Evolutionary conservation across 2,888 invertebrate species (phyloP).

Genomic region (Andrena flavipes): DNA sequence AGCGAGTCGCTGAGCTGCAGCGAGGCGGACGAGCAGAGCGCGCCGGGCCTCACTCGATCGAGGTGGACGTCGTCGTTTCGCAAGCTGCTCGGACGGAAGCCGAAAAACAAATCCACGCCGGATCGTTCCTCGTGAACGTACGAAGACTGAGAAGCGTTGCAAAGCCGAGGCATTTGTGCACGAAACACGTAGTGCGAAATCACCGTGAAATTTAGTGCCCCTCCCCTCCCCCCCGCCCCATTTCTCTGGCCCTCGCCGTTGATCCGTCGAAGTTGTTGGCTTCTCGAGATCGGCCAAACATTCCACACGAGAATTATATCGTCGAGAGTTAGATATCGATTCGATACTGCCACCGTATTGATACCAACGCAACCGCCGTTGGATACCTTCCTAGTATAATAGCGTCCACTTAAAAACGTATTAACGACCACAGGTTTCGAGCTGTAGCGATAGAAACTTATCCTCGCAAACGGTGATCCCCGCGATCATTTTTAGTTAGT

Average conservation of each 20-base stretch:
- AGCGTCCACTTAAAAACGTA: constrained; percentile 22
- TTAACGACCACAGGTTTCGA: constrained; percentile 16
- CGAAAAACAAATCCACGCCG: constrained; percentile 76
- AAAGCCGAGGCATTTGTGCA: constrained; percentile 17
- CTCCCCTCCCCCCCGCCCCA: constrained; percentile 35
- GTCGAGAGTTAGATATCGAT: constrained; percentile 35
- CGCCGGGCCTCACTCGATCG: constrained; percentile 85
- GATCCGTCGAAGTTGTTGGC: constrained; percentile 31
- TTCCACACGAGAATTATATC: constrained; percentile 43
- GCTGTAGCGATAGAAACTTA: constrained; percentile 15
- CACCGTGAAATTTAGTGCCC: constrained; percentile 52
- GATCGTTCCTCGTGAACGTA: constrained; percentile 63
- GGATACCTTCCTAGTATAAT: constrained; percentile 9
- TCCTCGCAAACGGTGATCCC: constrained; percentile 37
- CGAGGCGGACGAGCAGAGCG: constrained; percentile 66
- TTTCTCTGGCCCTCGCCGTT: constrained; percentile 28
- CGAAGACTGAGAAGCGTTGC: constrained; percentile 56
- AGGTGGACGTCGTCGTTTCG: constrained; percentile 88
- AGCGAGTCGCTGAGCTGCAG: constrained; percentile 72
- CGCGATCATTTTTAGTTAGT: constrained; percentile 34
- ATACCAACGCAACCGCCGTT: constrained; percentile 33
- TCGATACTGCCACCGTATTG: constrained; percentile 62
- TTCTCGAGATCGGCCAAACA: constrained; percentile 47
- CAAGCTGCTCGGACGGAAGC: constrained; percentile 84
- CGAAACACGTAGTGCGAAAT: constrained; percentile 47